phyloP scores from a whole-genome alignment of 2,888 invertebrate genomes.

The Chymomyza amoena region DNA sequence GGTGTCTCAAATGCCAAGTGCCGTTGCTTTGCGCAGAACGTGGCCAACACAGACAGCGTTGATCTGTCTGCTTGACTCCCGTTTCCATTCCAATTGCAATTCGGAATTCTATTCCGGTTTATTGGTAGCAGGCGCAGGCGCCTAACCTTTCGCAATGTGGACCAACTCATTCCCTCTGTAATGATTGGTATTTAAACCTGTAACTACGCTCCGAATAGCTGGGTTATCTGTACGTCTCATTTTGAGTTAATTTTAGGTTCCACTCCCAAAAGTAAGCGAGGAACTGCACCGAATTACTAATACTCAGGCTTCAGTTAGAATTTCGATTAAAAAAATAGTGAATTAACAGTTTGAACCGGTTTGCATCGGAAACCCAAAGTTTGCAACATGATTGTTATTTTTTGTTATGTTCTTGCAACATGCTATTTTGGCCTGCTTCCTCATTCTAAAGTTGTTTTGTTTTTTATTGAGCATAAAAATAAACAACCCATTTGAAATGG shows the following conservation, averaged over 20 bases:
- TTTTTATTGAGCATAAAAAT: not conserved
- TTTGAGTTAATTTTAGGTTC: slow-evolving; percentile 66
- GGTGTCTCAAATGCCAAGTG: slow-evolving; percentile 58
- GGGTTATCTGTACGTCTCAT: slow-evolving; percentile 44
- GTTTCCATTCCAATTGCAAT: not conserved
- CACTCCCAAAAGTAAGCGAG: slow-evolving; percentile 23
- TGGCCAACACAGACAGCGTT: slow-evolving; percentile 2
- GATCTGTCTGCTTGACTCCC: not conserved
- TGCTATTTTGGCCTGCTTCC: too few species aligned
- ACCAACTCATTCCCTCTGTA: not conserved
- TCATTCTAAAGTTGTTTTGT: not conserved
- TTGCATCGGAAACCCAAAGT: not conserved
- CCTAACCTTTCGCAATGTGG: slow-evolving; percentile 31
- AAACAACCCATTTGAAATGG: not conserved
- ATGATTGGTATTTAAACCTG: not conserved
- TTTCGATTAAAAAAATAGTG: too few species aligned
- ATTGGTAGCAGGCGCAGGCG: slow-evolving; percentile 50
- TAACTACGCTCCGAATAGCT: not conserved
- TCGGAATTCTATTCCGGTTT: slow-evolving; percentile 4
- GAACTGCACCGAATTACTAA: not conserved
- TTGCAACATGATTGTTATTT: too few species aligned
- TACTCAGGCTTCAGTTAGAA: not conserved
- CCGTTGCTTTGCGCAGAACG: slow-evolving; percentile 50
- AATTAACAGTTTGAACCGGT: not conserved
- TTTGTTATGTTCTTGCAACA: too few species aligned